Evolutionary conservation across 2,113 vertebrate genomes (phyloP).

Genomic region (Pangasianodon hypophthalmus): DNA sequence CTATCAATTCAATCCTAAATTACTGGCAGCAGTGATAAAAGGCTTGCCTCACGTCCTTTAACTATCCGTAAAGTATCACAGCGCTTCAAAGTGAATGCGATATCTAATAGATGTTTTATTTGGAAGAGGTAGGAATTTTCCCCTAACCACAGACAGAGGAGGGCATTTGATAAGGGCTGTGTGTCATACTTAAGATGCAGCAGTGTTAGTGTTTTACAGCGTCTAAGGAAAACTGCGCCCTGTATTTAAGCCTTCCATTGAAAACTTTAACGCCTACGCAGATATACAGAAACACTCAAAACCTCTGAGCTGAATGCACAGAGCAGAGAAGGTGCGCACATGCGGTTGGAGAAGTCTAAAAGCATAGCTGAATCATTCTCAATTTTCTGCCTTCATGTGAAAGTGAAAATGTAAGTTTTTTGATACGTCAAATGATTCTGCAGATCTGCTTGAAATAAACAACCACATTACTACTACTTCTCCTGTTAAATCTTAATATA

Average conservation of each 20-base stretch:
- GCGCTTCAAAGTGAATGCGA: slow-evolving; percentile 32
- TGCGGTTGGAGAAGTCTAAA: slow-evolving; percentile 3
- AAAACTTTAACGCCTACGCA: slow-evolving; percentile 37
- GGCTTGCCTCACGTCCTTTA: slow-evolving; percentile 39
- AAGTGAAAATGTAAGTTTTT: neutral
- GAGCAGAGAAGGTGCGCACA: neutral
- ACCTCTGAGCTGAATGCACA: neutral
- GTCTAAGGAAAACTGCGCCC: slow-evolving; percentile 11
- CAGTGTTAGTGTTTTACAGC: slow-evolving; percentile 15
- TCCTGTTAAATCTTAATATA: neutral
- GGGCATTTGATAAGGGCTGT: slow-evolving; percentile 36
- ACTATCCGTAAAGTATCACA: slow-evolving; percentile 19
- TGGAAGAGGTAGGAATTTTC: slow-evolving; percentile 42
- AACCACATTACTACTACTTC: neutral
- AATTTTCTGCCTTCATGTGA: neutral
- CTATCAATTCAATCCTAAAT: slow-evolving; percentile 48
- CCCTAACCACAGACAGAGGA: slow-evolving; percentile 20
- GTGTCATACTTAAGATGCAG: slow-evolving; percentile 29
- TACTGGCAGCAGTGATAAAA: slow-evolving; percentile 47
- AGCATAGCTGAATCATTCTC: neutral
- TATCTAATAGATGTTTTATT: slow-evolving; percentile 50
- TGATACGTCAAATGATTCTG: neutral
- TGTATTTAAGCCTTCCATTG: slow-evolving; percentile 33
- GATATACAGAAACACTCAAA: slow-evolving; percentile 1
- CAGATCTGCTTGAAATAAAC: neutral